phyloP scores from a whole-genome alignment of 2,888 invertebrate genomes.

The Tupiocoris notatus region DNA sequence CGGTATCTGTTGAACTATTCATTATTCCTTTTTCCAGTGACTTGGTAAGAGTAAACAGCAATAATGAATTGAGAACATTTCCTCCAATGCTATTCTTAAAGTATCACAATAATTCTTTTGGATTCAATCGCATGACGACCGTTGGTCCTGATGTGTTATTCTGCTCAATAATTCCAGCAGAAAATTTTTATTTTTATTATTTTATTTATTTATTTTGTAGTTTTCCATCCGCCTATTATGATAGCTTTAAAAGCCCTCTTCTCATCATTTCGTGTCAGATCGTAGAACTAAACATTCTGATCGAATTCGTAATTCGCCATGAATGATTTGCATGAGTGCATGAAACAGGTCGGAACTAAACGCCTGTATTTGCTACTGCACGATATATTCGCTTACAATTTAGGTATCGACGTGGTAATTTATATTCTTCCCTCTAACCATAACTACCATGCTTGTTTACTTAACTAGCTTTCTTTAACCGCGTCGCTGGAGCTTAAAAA shows the following conservation, averaged over 20 bases:
- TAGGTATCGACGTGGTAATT: background rate
- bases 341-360: background rate
- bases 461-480: background rate
- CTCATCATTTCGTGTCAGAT: background rate
- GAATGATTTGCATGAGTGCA: background rate
- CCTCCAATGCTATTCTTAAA: no score
- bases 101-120: background rate
- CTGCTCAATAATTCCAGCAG: background rate
- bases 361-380: background rate
- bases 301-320: background rate
- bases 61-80: background rate
- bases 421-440: background rate
- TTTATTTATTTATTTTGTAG: background rate
- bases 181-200: background rate
- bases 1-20: no score
- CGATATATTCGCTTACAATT: background rate
- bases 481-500: background rate
- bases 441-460: background rate
- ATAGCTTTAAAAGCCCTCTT: background rate
- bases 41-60: background rate
- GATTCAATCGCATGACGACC: background rate
- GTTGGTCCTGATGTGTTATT: background rate
- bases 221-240: background rate
- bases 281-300: background rate
- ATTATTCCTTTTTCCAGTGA: background rate